phyloP scores from a whole-genome alignment of 2,888 invertebrate species.

The Amphipyra tragopoginis region DNA sequence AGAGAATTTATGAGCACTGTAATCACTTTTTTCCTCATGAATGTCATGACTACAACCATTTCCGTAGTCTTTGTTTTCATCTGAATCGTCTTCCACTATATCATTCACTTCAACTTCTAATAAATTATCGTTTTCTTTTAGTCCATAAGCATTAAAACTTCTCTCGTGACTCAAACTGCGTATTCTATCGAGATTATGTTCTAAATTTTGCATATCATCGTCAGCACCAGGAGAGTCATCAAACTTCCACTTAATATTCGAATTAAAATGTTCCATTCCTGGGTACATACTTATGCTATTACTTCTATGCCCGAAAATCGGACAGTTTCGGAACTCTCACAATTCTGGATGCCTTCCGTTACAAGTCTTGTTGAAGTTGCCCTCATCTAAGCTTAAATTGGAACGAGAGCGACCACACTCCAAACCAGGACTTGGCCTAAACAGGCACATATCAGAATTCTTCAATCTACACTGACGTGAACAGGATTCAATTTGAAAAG shows the following conservation, averaged over 20 bases:
- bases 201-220: slow-evolving; percentile 81
- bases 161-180: slow-evolving; percentile 85
- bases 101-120: slow-evolving; percentile 86
- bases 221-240: slow-evolving; percentile 79
- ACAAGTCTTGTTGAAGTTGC: slow-evolving; percentile 85
- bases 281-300: slow-evolving; percentile 87
- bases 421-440: slow-evolving; percentile 80
- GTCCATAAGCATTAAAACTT: slow-evolving; percentile 77
- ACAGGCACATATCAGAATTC: slow-evolving; percentile 85
- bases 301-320: slow-evolving; percentile 89
- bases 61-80: slow-evolving; percentile 80
- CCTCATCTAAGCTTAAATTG: slow-evolving; percentile 86
- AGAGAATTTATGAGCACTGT: slow-evolving; percentile 84
- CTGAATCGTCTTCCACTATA: slow-evolving; percentile 77
- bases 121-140: slow-evolving; percentile 81
- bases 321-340: slow-evolving; percentile 89
- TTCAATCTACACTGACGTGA: slow-evolving; percentile 85
- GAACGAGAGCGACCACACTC: slow-evolving; percentile 86
- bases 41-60: slow-evolving; percentile 74
- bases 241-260: slow-evolving; percentile 87
- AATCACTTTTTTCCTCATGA: slow-evolving; percentile 85
- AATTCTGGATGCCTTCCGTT: slow-evolving; percentile 87
- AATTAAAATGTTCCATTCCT: slow-evolving; percentile 86
- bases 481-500: slow-evolving; percentile 87
- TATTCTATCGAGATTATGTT: slow-evolving; percentile 87